Percentiles rank a stretch among this genome's conserved stretches.
Evolutionary conservation across 2,113 vertebrate genomes (phyloP).

Genomic region (Platichthys flesus): DNA sequence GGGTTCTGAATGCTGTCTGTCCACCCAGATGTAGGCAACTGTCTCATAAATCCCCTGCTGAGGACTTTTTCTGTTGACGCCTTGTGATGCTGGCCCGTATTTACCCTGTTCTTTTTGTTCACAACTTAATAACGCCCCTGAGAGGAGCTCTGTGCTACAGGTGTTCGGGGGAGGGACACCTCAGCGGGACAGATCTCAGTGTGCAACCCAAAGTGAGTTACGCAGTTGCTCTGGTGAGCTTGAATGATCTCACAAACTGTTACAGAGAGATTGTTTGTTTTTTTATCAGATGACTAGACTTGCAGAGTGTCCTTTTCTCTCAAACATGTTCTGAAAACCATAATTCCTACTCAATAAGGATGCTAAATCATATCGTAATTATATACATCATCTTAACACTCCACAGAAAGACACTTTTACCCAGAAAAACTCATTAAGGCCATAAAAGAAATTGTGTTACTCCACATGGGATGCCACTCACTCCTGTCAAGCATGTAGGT

Average conservation of each 20-base stretch:
- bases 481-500: no score
- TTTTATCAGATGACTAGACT: no score
- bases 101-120: conserved; percentile 24
- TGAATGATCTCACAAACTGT: conserved; percentile 3
- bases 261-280: no score
- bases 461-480: no score
- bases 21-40: conserved; percentile 29
- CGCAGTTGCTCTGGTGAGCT: conserved; percentile 24
- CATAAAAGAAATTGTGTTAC: no score
- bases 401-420: no score
- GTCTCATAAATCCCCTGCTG: conserved; percentile 16
- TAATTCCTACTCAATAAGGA: background rate
- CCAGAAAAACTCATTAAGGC: no score
- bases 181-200: conserved; percentile 28
- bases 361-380: background rate
- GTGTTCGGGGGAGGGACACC: conserved; percentile 31
- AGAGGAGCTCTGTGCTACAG: conserved; percentile 32
- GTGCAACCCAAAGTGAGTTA: conserved; percentile 21
- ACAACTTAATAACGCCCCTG: conserved; percentile 29
- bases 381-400: background rate
- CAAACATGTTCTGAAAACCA: background rate
- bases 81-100: conserved; percentile 45
- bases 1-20: conserved; percentile 29
- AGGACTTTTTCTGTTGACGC: conserved; percentile 30
- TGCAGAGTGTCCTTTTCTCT: background rate